phyloP scores from a whole-genome alignment of 2,113 vertebrate species.

The Xenotilapia flavipinnis region DNA sequence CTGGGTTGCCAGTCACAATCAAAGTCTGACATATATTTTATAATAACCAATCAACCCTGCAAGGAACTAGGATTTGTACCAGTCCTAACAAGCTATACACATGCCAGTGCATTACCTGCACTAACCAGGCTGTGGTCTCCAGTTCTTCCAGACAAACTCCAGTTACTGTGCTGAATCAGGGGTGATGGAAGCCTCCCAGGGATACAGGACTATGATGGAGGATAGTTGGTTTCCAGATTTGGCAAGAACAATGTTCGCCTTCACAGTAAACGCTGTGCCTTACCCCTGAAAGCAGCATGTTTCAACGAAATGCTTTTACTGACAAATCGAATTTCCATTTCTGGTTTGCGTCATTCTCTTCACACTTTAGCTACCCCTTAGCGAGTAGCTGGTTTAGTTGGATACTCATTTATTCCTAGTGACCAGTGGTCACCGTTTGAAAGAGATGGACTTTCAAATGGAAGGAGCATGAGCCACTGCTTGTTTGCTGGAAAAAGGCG shows the following conservation, averaged over 20 bases:
- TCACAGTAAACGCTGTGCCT: neutral
- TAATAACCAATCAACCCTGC: neutral
- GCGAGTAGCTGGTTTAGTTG: neutral
- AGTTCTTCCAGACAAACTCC: neutral
- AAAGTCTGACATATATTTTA: neutral
- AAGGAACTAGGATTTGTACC: neutral
- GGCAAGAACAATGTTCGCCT: neutral
- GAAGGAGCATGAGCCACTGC: neutral
- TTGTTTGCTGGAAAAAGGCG: neutral
- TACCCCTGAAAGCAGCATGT: neutral
- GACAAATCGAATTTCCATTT: neutral
- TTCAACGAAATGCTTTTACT: neutral
- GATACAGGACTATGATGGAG: neutral
- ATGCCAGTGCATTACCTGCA: neutral
- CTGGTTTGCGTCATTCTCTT: neutral
- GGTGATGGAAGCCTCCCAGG: neutral
- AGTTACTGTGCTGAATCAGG: neutral
- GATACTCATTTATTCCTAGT: neutral
- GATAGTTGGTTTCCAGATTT: neutral
- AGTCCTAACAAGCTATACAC: neutral
- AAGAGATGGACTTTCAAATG: neutral
- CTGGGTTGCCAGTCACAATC: neutral
- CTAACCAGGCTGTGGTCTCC: neutral
- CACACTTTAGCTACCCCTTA: neutral
- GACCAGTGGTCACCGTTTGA: neutral